Percentiles rank a stretch among this genome's conserved stretches.
phyloP scores from a whole-genome alignment of 2,888 invertebrate genomes.

The Phymatocera aterrima region DNA sequence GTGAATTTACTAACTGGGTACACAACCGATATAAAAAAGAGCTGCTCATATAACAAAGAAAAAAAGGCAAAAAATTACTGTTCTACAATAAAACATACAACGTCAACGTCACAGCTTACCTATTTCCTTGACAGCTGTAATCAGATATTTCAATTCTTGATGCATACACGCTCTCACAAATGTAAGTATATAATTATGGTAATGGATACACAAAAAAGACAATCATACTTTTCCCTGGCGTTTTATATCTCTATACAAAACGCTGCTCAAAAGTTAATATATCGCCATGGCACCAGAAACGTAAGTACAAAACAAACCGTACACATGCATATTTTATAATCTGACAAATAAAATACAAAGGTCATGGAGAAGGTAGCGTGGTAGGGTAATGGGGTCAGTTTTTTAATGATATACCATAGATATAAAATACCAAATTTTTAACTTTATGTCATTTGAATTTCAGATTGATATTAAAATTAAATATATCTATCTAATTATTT shows the following conservation, averaged over 20 bases:
- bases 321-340: conserved; percentile 61
- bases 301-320: conserved; percentile 65
- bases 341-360: conserved; percentile 16
- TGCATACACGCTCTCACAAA: conserved; percentile 63
- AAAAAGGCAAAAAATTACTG: conserved; percentile 36
- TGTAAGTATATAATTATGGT: conserved; percentile 2
- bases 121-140: conserved; percentile 74
- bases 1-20: conserved; percentile 20
- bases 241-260: conserved; percentile 53
- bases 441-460: not conserved
- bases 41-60: conserved; percentile 27
- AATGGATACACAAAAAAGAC: conserved; percentile 6
- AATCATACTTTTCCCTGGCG: conserved; percentile 50
- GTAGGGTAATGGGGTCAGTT: conserved; percentile 18
- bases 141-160: conserved; percentile 68
- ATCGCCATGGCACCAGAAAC: conserved; percentile 58
- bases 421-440: not conserved
- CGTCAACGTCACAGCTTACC: conserved; percentile 70
- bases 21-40: not conserved
- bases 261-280: conserved; percentile 52
- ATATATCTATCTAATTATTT: too few relatives aligned
- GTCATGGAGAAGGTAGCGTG: conserved; percentile 23
- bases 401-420: not conserved
- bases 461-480: not conserved
- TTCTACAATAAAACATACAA: conserved; percentile 37